Conservation (phyloP, 2,888 invertebrate genomes). For the Hypomecis punctinalis region DNA sequence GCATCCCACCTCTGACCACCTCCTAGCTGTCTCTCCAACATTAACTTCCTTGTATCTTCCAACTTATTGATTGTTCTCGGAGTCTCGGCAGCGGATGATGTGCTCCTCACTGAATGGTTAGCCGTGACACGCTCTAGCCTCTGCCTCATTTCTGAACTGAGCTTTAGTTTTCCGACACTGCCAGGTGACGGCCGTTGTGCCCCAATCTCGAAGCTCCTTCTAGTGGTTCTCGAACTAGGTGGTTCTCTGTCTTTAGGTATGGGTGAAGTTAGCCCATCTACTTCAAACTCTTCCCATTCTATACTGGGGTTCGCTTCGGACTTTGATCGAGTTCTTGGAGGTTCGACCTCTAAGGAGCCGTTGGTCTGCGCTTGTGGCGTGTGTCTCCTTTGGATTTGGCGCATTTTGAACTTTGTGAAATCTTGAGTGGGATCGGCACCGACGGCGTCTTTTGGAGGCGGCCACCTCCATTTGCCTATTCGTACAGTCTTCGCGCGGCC, state of each 20-base stretch:
- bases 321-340: slow-evolving; percentile 72
- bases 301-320: slow-evolving; percentile 84
- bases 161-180: slow-evolving; percentile 94
- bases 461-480: slow-evolving; percentile 98
- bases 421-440: slow-evolving; percentile 89
- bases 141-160: slow-evolving; percentile 96
- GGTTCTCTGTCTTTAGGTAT: slow-evolving; percentile 65
- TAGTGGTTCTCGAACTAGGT: slow-evolving; percentile 72
- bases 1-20: slow-evolving; percentile 87
- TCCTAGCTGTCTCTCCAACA: slow-evolving; percentile 94
- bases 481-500: slow-evolving; percentile 97
- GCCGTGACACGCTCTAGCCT: slow-evolving; percentile 95
- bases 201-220: slow-evolving; percentile 91
- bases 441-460: slow-evolving; percentile 91
- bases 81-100: slow-evolving; percentile 89
- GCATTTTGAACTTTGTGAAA: slow-evolving; percentile 95
- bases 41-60: slow-evolving; percentile 93
- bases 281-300: slow-evolving; percentile 95
- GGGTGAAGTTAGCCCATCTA: slow-evolving; percentile 81
- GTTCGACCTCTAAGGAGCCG: slow-evolving; percentile 68
- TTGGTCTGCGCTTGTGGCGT: slow-evolving; percentile 88
- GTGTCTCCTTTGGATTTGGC: slow-evolving; percentile 92
- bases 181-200: slow-evolving; percentile 93
- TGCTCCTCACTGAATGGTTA: slow-evolving; percentile 93
- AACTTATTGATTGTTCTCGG: slow-evolving; percentile 91